A percentile compares a stretch with the other conserved stretches of the same genome.
phyloP scores from a whole-genome alignment of 1,140 invertebrate genomes.

The Goniozus legneri region DNA sequence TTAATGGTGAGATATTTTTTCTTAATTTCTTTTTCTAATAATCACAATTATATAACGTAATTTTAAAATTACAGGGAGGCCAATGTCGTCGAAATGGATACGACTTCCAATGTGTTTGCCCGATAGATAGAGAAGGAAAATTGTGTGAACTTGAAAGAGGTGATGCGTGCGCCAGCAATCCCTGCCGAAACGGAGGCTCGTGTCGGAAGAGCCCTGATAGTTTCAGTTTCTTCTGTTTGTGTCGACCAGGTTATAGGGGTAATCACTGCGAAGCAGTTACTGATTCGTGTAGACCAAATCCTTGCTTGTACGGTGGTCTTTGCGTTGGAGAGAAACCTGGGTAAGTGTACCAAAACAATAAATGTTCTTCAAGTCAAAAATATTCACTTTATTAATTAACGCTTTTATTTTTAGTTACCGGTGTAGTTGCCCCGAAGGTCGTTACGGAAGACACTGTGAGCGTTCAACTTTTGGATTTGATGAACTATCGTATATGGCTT shows the following conservation, averaged over 20 bases:
- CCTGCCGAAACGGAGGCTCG: slow-evolving; percentile 85
- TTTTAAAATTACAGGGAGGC: slow-evolving; percentile 56
- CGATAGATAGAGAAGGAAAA: slow-evolving; percentile 71
- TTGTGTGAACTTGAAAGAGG: slow-evolving; percentile 80
- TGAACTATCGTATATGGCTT: slow-evolving; percentile 85
- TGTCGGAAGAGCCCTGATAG: slow-evolving; percentile 83
- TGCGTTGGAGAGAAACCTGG: slow-evolving; percentile 79
- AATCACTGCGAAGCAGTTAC: slow-evolving; percentile 82
- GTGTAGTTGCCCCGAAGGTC: slow-evolving; percentile 81
- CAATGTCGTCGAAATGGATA: slow-evolving; percentile 78
- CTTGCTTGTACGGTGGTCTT: slow-evolving; percentile 80
- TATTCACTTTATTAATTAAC: background rate
- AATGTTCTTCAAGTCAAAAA: background rate
- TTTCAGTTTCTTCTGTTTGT: slow-evolving; percentile 85
- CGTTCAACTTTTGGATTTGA: slow-evolving; percentile 84
- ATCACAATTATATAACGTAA: background rate
- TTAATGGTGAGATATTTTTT: slow-evolving; percentile 40
- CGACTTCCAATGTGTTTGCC: slow-evolving; percentile 80
- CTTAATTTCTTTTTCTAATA: background rate
- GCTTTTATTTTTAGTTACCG: slow-evolving; percentile 57
- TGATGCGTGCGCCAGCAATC: slow-evolving; percentile 77
- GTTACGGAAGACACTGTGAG: slow-evolving; percentile 89
- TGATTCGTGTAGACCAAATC: slow-evolving; percentile 86
- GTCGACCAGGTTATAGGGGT: slow-evolving; percentile 82
- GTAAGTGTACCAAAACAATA: slow-evolving; percentile 24